phyloP scores from a whole-genome alignment of 2,888 invertebrate species.

The Parnassius apollo region DNA sequence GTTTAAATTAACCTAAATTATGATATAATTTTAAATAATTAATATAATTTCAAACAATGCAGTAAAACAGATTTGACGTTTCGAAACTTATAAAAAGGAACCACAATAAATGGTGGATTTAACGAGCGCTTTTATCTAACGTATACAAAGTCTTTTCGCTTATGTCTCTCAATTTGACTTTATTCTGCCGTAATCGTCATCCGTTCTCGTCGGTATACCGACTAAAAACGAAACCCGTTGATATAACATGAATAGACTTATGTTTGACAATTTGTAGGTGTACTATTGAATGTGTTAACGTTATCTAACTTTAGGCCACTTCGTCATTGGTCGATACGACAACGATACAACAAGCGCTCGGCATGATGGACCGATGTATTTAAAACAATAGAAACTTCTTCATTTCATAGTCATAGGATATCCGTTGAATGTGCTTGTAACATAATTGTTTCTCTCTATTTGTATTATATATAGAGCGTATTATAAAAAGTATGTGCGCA shows the following conservation, averaged over 20 bases:
- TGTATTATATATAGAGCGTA: too few species aligned
- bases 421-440: too few species aligned
- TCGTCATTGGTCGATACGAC: too few species aligned
- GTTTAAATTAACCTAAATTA: too few species aligned
- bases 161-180: slow-evolving; percentile 16
- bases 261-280: too few species aligned
- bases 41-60: slow-evolving; percentile 11
- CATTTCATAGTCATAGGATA: too few species aligned
- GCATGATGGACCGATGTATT: too few species aligned
- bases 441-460: too few species aligned
- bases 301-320: background rate
- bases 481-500: too few species aligned
- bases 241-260: too few species aligned
- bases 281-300: background rate
- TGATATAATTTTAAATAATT: slow-evolving; percentile 1
- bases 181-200: background rate
- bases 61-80: slow-evolving; percentile 7
- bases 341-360: too few species aligned
- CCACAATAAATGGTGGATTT: slow-evolving; percentile 16
- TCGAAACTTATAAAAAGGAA: slow-evolving; percentile 10
- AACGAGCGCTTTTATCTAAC: slow-evolving; percentile 11
- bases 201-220: background rate
- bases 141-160: slow-evolving; percentile 11
- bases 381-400: too few species aligned
- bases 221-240: background rate